Percentiles rank a stretch among this genome's conserved stretches.
phyloP scores from a whole-genome alignment of 1,140 invertebrate genomes.

The Brachionus sp. region DNA sequence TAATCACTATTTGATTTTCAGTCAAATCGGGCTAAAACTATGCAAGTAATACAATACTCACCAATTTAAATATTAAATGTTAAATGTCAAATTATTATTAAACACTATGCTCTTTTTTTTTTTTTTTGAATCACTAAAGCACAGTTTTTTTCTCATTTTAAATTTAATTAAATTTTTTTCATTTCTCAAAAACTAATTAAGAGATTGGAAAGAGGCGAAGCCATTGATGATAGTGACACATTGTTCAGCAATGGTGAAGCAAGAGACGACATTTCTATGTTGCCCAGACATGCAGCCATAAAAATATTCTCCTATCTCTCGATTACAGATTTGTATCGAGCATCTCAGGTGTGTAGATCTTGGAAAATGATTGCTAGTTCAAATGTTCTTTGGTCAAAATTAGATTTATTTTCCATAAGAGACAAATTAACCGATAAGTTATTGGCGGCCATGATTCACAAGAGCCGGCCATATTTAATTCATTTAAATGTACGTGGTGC shows the following conservation, averaged over 20 bases:
- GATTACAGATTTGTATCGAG: conserved; percentile 56
- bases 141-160: not conserved
- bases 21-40: not conserved
- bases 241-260: conserved; percentile 57
- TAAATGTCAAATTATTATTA: not conserved
- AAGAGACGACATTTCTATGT: conserved; percentile 55
- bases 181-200: conserved; percentile 42
- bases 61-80: not conserved
- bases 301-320: conserved; percentile 58
- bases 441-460: not conserved
- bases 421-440: conserved; percentile 28
- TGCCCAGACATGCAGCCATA: conserved; percentile 54
- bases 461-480: conserved; percentile 11
- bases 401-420: conserved; percentile 44
- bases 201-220: conserved; percentile 57
- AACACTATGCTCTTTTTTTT: not conserved
- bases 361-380: conserved; percentile 59
- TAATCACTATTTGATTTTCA: not conserved
- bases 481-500: conserved; percentile 34
- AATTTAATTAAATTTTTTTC: not conserved
- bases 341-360: conserved; percentile 58
- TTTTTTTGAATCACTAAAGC: not conserved
- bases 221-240: conserved; percentile 56
- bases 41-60: not conserved
- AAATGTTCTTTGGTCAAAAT: conserved; percentile 53